Evolutionary conservation across 2,113 vertebrate species (phyloP).

Genomic region (Pluvianellus socialis): DNA sequence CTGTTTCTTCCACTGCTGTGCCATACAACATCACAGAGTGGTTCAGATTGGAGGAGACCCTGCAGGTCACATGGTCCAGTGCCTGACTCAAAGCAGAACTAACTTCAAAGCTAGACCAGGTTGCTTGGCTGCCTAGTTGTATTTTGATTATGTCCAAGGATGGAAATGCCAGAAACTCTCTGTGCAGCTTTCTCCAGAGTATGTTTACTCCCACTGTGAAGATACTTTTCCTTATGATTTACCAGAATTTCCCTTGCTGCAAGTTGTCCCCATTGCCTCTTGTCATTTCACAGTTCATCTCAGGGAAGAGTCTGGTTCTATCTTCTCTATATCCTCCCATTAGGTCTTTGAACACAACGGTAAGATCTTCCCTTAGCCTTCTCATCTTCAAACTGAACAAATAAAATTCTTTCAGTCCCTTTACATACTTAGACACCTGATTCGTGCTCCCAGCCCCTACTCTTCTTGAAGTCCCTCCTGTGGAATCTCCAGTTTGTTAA

Average conservation of each 20-base stretch:
- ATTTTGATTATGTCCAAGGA: background rate
- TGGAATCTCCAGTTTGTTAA: background rate
- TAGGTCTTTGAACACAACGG: background rate
- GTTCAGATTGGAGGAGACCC: background rate
- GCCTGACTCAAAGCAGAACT: background rate
- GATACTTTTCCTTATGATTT: background rate
- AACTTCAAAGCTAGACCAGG: background rate
- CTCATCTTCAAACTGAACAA: background rate
- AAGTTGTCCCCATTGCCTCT: background rate
- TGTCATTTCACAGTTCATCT: background rate
- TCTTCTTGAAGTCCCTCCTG: background rate
- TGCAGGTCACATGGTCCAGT: background rate
- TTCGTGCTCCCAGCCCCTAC: background rate
- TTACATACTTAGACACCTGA: background rate
- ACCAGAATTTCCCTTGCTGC: background rate
- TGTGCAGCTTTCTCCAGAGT: background rate
- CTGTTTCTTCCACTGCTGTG: background rate
- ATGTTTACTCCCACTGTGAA: background rate
- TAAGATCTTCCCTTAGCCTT: background rate
- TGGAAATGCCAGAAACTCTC: background rate
- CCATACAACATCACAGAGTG: background rate
- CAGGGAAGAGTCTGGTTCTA: background rate
- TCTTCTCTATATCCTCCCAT: background rate
- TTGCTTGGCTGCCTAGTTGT: background rate
- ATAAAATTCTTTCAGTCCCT: background rate